Evolutionary conservation across 2,113 vertebrate genomes (phyloP).

Genomic region (Eulemur macaco): DNA sequence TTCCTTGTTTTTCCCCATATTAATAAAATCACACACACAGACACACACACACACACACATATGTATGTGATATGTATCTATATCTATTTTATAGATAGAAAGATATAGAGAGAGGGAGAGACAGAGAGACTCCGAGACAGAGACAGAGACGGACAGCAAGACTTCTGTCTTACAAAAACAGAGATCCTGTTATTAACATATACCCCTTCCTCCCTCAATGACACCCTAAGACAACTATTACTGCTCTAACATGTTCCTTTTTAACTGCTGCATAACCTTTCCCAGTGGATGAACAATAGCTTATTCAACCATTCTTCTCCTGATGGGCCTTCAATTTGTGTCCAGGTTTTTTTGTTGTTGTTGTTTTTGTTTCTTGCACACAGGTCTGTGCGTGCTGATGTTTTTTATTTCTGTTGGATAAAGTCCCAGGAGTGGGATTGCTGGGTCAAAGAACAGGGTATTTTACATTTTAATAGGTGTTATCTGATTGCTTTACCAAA

Average conservation of each 20-base stretch:
- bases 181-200: not conserved
- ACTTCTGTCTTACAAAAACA: not conserved
- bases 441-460: not conserved
- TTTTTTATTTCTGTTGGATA: not conserved
- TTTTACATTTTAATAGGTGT: conserved; percentile 48
- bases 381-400: not conserved
- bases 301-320: not conserved
- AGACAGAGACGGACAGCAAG: not conserved
- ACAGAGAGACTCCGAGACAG: not conserved
- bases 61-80: too few relatives aligned
- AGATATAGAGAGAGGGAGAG: not conserved
- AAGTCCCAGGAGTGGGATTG: not conserved
- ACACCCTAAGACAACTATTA: not conserved
- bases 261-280: not conserved
- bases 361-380: not conserved
- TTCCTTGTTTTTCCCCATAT: not conserved
- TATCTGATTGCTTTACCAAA: not conserved
- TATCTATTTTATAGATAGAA: not conserved
- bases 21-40: not conserved
- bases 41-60: fast-evolving
- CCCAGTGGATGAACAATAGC: not conserved
- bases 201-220: not conserved
- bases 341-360: not conserved
- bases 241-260: not conserved
- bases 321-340: not conserved